phyloP scores from a whole-genome alignment of 1,140 invertebrate genomes.

The Diorhabda carinulata region DNA sequence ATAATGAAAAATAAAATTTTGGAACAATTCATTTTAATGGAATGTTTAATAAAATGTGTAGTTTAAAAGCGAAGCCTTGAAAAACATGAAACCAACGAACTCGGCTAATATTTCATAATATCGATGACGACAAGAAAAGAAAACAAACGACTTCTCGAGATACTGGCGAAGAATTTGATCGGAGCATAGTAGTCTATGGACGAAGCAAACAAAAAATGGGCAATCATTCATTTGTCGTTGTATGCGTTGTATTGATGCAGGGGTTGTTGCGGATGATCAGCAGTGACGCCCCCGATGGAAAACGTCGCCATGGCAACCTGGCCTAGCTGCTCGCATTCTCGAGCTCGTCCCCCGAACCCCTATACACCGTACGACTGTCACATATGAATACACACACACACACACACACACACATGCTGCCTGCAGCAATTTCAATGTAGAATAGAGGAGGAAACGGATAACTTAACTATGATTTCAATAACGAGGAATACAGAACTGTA shows the following conservation, averaged over 20 bases:
- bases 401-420: conserved; percentile 27
- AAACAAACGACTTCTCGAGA: conserved; percentile 10
- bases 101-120: neutral
- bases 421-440: conserved; percentile 10
- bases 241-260: conserved; percentile 30
- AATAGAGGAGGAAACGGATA: conserved; percentile 1
- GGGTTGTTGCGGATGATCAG: conserved; percentile 33
- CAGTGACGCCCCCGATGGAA: conserved; percentile 29
- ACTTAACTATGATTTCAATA: too few relatives aligned
- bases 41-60: too few relatives aligned
- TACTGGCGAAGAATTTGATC: conserved; percentile 9
- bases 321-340: conserved; percentile 13
- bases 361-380: conserved; percentile 30
- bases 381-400: conserved; percentile 36
- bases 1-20: too few relatives aligned
- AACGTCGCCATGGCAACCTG: conserved; percentile 29
- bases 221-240: conserved; percentile 17
- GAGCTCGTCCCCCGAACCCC: conserved; percentile 15
- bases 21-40: too few relatives aligned
- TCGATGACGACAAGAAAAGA: conserved; percentile 4
- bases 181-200: conserved; percentile 1
- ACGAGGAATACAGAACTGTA: too few relatives aligned
- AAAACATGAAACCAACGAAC: too few relatives aligned
- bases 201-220: conserved; percentile 11
- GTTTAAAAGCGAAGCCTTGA: too few relatives aligned